phyloP scores from a whole-genome alignment of 2,797 vertebrate species.

The Gymnocypris eckloni region DNA sequence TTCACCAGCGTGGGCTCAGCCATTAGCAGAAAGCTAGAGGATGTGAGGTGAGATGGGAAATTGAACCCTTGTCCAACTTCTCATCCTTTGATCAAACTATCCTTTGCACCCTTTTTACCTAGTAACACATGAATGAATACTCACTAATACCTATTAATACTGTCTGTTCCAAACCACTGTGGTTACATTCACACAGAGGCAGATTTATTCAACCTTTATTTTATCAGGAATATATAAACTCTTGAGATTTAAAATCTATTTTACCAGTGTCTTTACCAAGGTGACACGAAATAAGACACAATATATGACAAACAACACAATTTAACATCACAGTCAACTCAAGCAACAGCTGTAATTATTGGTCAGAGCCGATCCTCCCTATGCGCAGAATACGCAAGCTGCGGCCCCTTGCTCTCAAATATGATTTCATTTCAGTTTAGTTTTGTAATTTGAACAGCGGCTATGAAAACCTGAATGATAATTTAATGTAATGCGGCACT shows the following conservation, averaged over 20 bases:
- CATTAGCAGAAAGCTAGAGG: slow-evolving; percentile 92
- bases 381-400: no score
- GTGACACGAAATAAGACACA: no score
- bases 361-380: no score
- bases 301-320: background rate
- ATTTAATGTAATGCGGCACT: no score
- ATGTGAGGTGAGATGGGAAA: slow-evolving; percentile 87
- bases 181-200: background rate
- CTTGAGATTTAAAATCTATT: no score
- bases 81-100: background rate
- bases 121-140: background rate
- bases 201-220: background rate
- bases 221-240: background rate
- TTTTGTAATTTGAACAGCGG: no score
- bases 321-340: background rate
- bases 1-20: slow-evolving; percentile 91
- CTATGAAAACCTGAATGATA: no score
- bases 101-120: slow-evolving; percentile 39
- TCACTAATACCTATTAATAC: slow-evolving; percentile 35
- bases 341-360: no score
- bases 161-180: background rate
- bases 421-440: no score
- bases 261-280: no score
- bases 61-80: background rate
- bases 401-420: no score